phyloP scores from a whole-genome alignment of 2,888 invertebrate species.

The Chironomus riparius region DNA sequence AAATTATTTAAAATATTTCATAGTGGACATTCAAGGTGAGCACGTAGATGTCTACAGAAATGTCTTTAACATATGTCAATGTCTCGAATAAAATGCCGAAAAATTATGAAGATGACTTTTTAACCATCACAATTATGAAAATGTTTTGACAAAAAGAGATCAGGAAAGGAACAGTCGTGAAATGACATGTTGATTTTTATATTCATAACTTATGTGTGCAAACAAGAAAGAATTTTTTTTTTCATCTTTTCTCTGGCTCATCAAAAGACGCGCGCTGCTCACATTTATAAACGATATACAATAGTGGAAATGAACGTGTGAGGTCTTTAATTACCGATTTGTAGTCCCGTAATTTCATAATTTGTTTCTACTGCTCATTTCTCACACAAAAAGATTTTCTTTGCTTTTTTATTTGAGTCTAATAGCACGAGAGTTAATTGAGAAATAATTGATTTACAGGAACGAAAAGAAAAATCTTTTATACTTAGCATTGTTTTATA shows the following conservation, averaged over 20 bases:
- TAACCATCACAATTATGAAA: conserved; percentile 1
- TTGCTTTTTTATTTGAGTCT: background rate
- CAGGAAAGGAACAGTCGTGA: conserved; percentile 12
- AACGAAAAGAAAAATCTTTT: background rate
- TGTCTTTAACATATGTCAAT: no score
- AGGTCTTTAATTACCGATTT: conserved; percentile 26
- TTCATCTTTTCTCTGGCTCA: background rate
- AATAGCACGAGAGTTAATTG: conserved; percentile 14
- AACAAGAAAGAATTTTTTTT: conserved; percentile 6
- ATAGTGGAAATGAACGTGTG: background rate
- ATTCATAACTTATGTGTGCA: conserved; percentile 1
- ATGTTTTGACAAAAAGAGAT: conserved; percentile 16
- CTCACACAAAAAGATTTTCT: background rate
- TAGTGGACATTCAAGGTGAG: no score
- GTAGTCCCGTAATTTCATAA: conserved; percentile 4
- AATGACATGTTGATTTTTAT: conserved; percentile 22
- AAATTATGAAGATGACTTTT: background rate
- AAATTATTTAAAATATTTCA: no score
- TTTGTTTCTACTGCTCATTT: background rate
- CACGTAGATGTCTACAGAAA: no score
- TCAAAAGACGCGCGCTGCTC: no score
- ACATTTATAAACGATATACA: no score
- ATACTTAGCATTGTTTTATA: background rate
- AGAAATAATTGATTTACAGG: conserved; percentile 22
- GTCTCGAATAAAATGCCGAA: background rate